phyloP scores from a whole-genome alignment of 2,113 vertebrate genomes.

The Nestor notabilis region DNA sequence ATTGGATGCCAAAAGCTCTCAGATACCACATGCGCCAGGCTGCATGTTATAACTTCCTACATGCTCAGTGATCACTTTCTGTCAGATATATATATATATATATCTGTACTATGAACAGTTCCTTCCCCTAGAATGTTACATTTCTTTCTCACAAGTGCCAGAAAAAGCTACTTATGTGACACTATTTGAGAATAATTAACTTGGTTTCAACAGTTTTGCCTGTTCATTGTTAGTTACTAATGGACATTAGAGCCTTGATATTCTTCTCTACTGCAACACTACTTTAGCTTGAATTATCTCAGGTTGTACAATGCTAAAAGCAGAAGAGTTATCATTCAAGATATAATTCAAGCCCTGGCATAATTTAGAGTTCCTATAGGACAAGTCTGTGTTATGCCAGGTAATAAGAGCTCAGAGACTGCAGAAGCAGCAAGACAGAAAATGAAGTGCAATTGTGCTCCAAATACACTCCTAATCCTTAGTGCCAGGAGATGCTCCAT shows the following conservation, averaged over 20 bases:
- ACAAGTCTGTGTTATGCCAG: not conserved
- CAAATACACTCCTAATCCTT: not conserved
- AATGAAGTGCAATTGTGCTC: not conserved
- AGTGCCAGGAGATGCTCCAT: not conserved
- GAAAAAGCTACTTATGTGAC: not conserved
- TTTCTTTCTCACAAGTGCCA: not conserved
- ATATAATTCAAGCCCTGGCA: not conserved
- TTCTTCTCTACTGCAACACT: not conserved
- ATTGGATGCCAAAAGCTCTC: not conserved
- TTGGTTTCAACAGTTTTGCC: not conserved
- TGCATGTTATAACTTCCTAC: not conserved
- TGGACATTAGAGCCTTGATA: not conserved
- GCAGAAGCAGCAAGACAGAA: not conserved
- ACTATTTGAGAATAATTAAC: not conserved
- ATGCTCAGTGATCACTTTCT: not conserved
- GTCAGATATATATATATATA: not conserved
- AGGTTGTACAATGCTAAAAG: not conserved
- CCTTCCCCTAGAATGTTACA: not conserved
- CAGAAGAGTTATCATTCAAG: not conserved
- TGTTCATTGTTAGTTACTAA: not conserved
- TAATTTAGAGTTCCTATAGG: constrained; percentile 15
- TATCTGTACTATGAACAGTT: not conserved
- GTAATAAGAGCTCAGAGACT: not conserved
- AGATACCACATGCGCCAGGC: not conserved
- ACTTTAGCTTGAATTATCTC: not conserved